Evolutionary conservation across 2,113 vertebrate species (phyloP).

Genomic region (Cinclus cinclus): DNA sequence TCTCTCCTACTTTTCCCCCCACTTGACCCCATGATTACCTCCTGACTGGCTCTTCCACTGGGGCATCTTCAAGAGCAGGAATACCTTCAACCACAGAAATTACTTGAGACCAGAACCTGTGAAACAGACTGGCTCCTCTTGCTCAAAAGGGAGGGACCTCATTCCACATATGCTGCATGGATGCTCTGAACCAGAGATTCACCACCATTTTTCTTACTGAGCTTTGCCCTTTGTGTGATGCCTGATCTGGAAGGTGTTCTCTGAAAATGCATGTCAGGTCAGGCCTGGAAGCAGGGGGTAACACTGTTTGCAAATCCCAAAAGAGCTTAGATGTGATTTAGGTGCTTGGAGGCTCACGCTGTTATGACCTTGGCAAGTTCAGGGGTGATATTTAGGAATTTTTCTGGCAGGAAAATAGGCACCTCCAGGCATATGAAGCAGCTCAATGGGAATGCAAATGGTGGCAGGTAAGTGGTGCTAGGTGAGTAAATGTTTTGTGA

Average conservation of each 20-base stretch:
- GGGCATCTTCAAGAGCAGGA: not conserved
- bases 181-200: not conserved
- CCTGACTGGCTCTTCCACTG: not conserved
- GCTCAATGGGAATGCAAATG: conserved; percentile 20
- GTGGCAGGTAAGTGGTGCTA: not conserved
- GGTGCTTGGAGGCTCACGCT: conserved; percentile 3
- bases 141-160: not conserved
- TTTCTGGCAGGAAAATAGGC: conserved; percentile 48
- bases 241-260: not conserved
- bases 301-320: conserved; percentile 3
- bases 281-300: not conserved
- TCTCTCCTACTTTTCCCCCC: not conserved
- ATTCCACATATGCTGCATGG: not conserved
- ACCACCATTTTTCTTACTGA: not conserved
- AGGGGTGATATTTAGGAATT: conserved; percentile 44
- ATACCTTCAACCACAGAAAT: not conserved
- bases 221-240: not conserved
- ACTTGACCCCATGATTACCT: not conserved
- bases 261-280: conserved; percentile 39
- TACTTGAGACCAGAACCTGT: not conserved
- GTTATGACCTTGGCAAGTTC: conserved; percentile 54
- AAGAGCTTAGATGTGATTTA: conserved; percentile 47
- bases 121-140: not conserved
- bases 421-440: not conserved
- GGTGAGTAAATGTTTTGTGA: conserved; percentile 2